Evolutionary conservation across 2,888 invertebrate genomes (phyloP).

Genomic region (Lydus trimaculatus): DNA sequence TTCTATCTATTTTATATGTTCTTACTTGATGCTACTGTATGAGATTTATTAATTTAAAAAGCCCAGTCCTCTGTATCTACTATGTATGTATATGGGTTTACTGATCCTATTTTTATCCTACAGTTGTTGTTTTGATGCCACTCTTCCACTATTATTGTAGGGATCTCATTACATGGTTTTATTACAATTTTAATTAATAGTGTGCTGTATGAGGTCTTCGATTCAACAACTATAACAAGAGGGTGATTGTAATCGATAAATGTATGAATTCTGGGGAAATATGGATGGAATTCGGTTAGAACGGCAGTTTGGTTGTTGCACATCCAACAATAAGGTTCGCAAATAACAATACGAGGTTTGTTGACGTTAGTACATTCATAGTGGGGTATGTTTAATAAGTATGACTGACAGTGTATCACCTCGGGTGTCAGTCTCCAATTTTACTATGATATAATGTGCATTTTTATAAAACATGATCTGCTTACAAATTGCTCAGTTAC

Average conservation of each 20-base stretch:
- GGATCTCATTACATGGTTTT: constrained; percentile 25
- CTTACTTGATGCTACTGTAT: constrained; percentile 31
- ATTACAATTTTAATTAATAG: constrained; percentile 31
- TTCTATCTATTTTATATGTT: background rate
- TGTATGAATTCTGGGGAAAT: background rate
- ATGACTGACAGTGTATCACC: no score
- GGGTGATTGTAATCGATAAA: constrained; percentile 11
- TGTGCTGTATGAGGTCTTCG: constrained; percentile 9
- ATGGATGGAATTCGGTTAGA: background rate
- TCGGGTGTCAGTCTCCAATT: no score
- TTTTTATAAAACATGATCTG: no score
- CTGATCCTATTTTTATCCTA: constrained; percentile 28
- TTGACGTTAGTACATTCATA: no score
- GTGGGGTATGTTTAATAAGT: no score
- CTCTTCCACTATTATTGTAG: constrained; percentile 5
- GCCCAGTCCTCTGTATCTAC: constrained; percentile 31
- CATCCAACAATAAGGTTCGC: no score
- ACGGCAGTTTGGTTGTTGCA: no score
- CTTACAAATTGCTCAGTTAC: no score
- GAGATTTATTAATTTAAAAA: constrained; percentile 44
- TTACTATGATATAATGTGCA: no score
- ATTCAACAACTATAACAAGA: constrained; percentile 11
- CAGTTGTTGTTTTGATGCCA: constrained; percentile 16
- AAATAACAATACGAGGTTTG: no score
- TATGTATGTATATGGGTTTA: constrained; percentile 11